Evolutionary conservation across 2,888 invertebrate species (phyloP), one percentile per base, ranked within the genome.

Genomic region (Clistopyga incitator): DNA sequence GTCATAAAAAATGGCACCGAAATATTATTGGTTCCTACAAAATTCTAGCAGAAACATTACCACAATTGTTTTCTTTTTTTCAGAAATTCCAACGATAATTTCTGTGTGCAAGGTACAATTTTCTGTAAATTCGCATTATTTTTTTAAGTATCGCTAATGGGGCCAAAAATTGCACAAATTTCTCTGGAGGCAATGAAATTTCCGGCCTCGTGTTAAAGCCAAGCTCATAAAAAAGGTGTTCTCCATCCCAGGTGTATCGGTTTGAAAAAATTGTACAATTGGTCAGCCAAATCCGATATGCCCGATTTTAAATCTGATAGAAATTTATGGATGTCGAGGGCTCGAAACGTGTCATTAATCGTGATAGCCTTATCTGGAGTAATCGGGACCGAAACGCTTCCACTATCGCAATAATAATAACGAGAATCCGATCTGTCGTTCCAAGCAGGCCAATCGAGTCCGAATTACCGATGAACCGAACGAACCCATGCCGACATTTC

Each of bases 371-470:
- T 64, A 61, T 68, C 50, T 61, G 23, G 59, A 29, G 47, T 68
- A 70, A 70, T 70, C 38, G 52, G 29, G 38, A 50, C 8, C 47
- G 15, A 25, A 34, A 34, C 38, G 25, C 38, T 18, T 20, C 38
- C 20, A 38, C 6, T 54, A 34, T 54, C 54, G 54, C 38, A 68
- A 75, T 74, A 74, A 70, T 79, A 74, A 70, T 79, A 65, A 79
- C 70, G 75, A 78, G 52, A 50, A 79, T 64, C 71, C 64, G 56
- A 56, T 56, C 42, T n/a, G 54, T 42, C 70, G 64, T 64, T 56
- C 59, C 47, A 45, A 42, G 65, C 42, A 52, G 54, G 34, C 71
- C 77, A 74, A 83, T 83, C 67, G 80, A 61, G 77, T 68, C 68
- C 38, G 47, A 83, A 77, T 77, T 80, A 68, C 67, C 68, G 72